These are phyloP conservation scores for Myotis findleyi DNA, from an alignment of 2,797 vertebrate species.

Conservation along the genomic window DNA sequence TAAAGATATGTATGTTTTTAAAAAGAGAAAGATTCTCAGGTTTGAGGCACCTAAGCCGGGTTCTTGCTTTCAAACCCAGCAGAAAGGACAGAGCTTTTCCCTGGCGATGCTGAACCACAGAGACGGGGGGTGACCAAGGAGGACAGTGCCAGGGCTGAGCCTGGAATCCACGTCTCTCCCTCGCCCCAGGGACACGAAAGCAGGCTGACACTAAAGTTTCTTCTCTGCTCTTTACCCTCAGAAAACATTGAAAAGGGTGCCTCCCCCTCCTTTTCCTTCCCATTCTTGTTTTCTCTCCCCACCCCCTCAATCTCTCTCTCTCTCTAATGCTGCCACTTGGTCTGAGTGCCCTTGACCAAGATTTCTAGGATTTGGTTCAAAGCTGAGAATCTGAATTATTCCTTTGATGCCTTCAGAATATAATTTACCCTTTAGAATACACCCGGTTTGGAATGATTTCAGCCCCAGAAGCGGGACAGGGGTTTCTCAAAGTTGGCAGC, in stretches of 20 bases:
- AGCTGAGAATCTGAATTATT: slow-evolving; percentile 23
- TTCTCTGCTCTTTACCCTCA: accelerated
- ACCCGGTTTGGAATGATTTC: neutral
- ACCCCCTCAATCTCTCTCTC: no score
- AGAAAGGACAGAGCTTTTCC: neutral
- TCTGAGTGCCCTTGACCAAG: slow-evolving; percentile 44
- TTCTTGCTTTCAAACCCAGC: accelerated
- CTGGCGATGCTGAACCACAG: neutral
- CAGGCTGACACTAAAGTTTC: neutral
- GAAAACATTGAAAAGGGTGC: neutral
- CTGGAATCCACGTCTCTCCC: neutral
- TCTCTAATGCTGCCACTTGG: neutral
- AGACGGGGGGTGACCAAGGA: neutral
- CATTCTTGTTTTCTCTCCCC: no score
- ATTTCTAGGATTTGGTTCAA: slow-evolving; percentile 41
- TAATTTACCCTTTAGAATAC: slow-evolving; percentile 6
- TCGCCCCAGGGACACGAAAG: accelerated
- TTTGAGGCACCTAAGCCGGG: neutral
- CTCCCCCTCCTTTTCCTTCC: neutral
- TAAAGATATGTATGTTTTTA: no score
- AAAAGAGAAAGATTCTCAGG: neutral
- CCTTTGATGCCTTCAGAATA: slow-evolving; percentile 9
- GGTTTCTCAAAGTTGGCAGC: neutral
- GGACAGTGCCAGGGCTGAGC: neutral
- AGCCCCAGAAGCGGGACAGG: neutral